Conservation (phyloP, 53 echinoderm and acorn worm genomes). For the Apostichopus leukothele region DNA sequence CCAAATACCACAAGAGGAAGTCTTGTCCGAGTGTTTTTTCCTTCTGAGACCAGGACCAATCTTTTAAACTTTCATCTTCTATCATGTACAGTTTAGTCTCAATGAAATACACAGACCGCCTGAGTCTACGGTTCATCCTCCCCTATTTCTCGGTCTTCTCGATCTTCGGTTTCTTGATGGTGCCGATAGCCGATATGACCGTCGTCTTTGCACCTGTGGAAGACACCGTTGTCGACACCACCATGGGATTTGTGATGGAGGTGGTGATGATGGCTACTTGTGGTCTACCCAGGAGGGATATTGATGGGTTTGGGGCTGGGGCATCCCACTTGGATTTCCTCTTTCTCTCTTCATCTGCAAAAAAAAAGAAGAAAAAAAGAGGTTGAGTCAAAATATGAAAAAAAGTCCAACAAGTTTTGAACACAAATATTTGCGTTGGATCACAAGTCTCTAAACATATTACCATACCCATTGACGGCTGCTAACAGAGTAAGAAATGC, state of each 20-base stretch:
- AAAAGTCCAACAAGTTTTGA: not conserved
- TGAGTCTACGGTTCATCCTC: too few species aligned
- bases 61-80: too few species aligned
- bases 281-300: constrained; percentile 59
- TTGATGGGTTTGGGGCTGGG: constrained; percentile 19
- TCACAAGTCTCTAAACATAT: too few species aligned
- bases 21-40: too few species aligned
- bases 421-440: too few species aligned
- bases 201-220: constrained; percentile 63
- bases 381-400: not conserved
- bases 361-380: not conserved
- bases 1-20: too few species aligned
- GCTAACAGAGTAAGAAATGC: too few species aligned
- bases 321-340: constrained; percentile 64
- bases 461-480: too few species aligned
- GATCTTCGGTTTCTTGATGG: constrained; percentile 64
- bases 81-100: too few species aligned
- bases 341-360: constrained; percentile 54
- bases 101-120: too few species aligned
- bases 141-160: constrained; percentile 45
- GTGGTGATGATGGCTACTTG: constrained; percentile 56
- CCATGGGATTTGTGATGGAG: constrained; percentile 52
- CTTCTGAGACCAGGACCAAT: too few species aligned
- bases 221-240: constrained; percentile 56
- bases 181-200: constrained; percentile 66